Evolutionary conservation across 2,888 invertebrate genomes (phyloP).

Genomic region (Dryomyza anilis): DNA sequence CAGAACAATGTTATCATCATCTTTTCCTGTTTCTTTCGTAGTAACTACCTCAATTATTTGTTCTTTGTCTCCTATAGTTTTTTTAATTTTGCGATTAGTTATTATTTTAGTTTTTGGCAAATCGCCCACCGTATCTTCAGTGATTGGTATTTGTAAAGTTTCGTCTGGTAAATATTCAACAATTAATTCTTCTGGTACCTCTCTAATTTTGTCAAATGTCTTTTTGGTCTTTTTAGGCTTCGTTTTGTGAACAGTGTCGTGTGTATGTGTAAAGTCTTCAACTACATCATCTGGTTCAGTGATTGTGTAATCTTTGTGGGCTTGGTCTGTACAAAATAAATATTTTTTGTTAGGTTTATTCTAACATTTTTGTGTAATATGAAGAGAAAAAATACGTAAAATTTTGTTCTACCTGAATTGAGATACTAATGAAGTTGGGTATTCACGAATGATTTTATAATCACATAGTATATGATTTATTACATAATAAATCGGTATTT

Average conservation of each 20-base stretch:
- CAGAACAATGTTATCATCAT: constrained; percentile 47
- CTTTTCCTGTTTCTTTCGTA: constrained; percentile 46
- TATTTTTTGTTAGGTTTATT: constrained; percentile 5
- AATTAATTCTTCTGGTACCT: constrained; percentile 48
- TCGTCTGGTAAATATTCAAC: constrained; percentile 49
- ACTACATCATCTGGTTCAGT: constrained; percentile 60
- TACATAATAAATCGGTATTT: too few species aligned
- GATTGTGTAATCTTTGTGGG: constrained; percentile 51
- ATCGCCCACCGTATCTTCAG: constrained; percentile 39
- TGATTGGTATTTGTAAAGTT: constrained; percentile 40
- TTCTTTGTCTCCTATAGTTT: constrained; percentile 46
- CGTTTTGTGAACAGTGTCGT: constrained; percentile 44
- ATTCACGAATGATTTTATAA: too few species aligned
- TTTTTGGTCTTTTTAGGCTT: constrained; percentile 50
- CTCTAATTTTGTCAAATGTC: constrained; percentile 51
- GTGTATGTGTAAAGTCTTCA: constrained; percentile 57
- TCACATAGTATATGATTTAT: too few species aligned
- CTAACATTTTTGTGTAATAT: not conserved
- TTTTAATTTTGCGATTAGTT: constrained; percentile 51
- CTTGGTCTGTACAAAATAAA: constrained; percentile 35
- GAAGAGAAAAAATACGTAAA: too few species aligned
- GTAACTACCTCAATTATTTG: constrained; percentile 49
- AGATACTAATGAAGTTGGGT: too few species aligned
- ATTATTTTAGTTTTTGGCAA: constrained; percentile 43
- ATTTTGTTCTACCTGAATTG: too few species aligned